Conservation (phyloP, 2,888 invertebrate genomes). For the Hyalella azteca region DNA sequence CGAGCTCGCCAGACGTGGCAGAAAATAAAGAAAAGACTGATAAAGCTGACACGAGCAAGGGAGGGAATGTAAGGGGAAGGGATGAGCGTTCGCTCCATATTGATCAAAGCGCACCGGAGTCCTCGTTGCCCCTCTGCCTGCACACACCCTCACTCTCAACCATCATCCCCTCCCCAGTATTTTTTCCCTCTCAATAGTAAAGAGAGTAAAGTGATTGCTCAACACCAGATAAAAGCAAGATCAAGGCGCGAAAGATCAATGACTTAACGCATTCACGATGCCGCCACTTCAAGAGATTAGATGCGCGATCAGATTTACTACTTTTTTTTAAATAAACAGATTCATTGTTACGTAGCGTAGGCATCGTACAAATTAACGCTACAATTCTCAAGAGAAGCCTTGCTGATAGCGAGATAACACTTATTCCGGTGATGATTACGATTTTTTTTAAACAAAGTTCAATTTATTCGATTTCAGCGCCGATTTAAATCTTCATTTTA, state of each 20-base stretch:
- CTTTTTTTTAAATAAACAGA: too few species aligned
- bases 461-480: too few species aligned
- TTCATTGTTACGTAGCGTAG: too few species aligned
- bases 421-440: too few species aligned
- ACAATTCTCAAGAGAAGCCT: too few species aligned
- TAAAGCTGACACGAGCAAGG: neutral
- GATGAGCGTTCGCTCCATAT: neutral
- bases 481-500: too few species aligned
- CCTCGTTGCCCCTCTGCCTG: neutral
- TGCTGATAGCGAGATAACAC: too few species aligned
- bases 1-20: constrained; percentile 6
- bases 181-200: constrained; percentile 13
- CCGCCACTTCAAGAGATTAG: constrained; percentile 1
- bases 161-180: neutral
- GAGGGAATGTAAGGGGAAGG: neutral
- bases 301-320: too few species aligned
- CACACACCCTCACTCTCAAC: neutral
- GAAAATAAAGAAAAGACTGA: neutral
- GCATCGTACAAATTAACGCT: too few species aligned
- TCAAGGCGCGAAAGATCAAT: neutral
- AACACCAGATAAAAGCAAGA: neutral
- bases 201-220: constrained; percentile 13
- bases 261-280: too few species aligned
- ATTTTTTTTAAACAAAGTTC: too few species aligned
- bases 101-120: constrained; percentile 16